phyloP scores from a whole-genome alignment of 2,888 invertebrate species.

The Aspidiotus destructor region DNA sequence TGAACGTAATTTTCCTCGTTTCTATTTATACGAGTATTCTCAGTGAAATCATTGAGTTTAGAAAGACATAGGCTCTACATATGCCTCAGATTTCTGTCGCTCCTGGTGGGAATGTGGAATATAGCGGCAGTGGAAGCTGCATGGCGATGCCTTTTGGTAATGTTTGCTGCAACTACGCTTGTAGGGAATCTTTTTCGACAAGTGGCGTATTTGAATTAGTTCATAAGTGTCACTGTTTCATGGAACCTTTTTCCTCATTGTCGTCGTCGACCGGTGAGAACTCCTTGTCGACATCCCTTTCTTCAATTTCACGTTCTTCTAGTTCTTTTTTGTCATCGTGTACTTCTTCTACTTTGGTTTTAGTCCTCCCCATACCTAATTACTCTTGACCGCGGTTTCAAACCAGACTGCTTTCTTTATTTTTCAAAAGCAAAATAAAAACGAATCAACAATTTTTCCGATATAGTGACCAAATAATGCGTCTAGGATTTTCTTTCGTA shows the following conservation, averaged over 20 bases:
- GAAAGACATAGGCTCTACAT: slow-evolving; percentile 46
- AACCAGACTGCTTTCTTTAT: no score
- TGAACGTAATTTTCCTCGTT: no score
- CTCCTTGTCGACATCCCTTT: slow-evolving; percentile 40
- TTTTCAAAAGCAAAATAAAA: no score
- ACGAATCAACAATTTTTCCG: no score
- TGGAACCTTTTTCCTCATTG: slow-evolving; percentile 49
- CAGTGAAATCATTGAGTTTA: no score
- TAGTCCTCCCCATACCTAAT: no score
- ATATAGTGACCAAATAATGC: no score
- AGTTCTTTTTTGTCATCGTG: slow-evolving; percentile 34
- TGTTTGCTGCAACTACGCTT: slow-evolving; percentile 43
- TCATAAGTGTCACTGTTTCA: slow-evolving; percentile 50
- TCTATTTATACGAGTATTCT: no score
- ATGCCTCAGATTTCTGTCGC: slow-evolving; percentile 37
- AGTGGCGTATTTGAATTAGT: slow-evolving; percentile 43
- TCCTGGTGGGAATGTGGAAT: slow-evolving; percentile 34
- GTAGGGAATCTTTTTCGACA: slow-evolving; percentile 47
- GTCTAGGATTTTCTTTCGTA: no score
- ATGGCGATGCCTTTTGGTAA: slow-evolving; percentile 25
- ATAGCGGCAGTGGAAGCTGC: slow-evolving; percentile 33
- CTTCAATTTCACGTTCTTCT: slow-evolving; percentile 35
- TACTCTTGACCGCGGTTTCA: no score
- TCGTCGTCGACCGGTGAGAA: slow-evolving; percentile 52
- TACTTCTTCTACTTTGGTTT: slow-evolving; percentile 13